These are phyloP conservation scores for Drosophila testacea DNA, from an alignment of 2,888 invertebrate species.

Conservation along the genomic window DNA sequence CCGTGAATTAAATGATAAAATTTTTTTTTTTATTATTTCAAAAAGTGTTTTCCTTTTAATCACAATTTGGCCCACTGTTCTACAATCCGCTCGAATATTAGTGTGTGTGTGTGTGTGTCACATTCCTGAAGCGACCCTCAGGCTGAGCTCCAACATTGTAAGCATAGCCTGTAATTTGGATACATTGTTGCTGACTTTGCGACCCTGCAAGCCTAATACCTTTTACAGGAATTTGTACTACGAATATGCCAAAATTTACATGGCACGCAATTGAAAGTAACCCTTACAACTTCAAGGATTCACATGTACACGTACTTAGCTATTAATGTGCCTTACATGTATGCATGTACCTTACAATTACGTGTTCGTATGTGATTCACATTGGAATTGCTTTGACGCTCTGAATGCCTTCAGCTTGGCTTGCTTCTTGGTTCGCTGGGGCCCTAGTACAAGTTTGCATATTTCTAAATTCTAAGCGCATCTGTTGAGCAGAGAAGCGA, in stretches of 20 bases:
- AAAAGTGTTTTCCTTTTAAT: neutral
- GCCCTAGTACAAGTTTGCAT: conserved; percentile 77
- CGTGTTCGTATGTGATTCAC: conserved; percentile 20
- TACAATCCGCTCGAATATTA: neutral
- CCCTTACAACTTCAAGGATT: conserved; percentile 57
- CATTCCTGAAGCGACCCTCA: conserved; percentile 15
- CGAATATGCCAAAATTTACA: conserved; percentile 73
- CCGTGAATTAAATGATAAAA: too few relatives aligned
- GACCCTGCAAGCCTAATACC: conserved; percentile 77
- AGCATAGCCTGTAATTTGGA: conserved; percentile 25
- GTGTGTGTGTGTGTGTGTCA: conserved; percentile 3
- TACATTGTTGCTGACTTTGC: conserved; percentile 41
- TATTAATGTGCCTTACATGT: conserved; percentile 11
- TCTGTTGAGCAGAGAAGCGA: conserved; percentile 61
- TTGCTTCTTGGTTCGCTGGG: conserved; percentile 52
- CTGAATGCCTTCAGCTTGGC: conserved; percentile 7
- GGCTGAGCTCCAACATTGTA: conserved; percentile 45
- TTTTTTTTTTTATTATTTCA: too few relatives aligned
- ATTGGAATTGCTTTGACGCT: conserved; percentile 35
- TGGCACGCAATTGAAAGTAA: conserved; percentile 55
- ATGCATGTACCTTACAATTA: conserved; percentile 15
- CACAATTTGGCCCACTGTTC: conserved; percentile 22
- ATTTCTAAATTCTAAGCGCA: conserved; percentile 77
- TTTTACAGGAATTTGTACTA: conserved; percentile 83
- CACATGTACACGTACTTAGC: neutral